Base-by-base conservation (phyloP, 2,888 invertebrate genomes). In the Sylvicola fuscatus region DNA sequence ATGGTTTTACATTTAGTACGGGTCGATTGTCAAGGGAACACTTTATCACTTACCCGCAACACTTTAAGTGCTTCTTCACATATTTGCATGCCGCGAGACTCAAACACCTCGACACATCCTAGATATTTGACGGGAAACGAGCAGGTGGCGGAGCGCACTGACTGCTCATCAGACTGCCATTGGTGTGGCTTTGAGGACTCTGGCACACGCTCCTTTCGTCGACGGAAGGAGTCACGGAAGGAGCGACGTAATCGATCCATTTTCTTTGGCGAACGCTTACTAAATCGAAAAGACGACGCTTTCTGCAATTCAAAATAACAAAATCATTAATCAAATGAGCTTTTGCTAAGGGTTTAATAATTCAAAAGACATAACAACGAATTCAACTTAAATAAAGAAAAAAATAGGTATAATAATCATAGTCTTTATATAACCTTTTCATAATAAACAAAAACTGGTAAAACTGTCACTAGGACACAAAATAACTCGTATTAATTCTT, bases 51-150 rank as follows among this genome's bases (percentile, higher is more conserved):
- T 60, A 92, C 92, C 67, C 90, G 73, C 42, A 98, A 71, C 44
- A 90, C 86, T 68, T 95, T 97, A 42, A 98, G 70, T 35, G 98
- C 98, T 60, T 95, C 95, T 60, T 98, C 98, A 66, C 98, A 98
- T 40, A 97, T 90, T 63, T 93, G 90, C 93, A 98, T 98, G 34
- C 98, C 98, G 52, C 98, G 72, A 7, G 95, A 95, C 64, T 98
- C 98, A 63, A 90, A 97, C 28, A 99, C 98, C 64, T 98, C 98
- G 33, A 97, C 92, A 59, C 95, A 93, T 43, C 98, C 98, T 52
- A 99, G 68, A 64, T 99, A 98, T 72, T 97, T 93, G 47, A 98
- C 97, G 45, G 84, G 79, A 65, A 98, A 98, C 51, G 82, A 84
- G 65, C 98, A 99, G 11, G 90, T 90, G 42, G 93, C 93, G 37